Base-by-base conservation (phyloP, 2,113 vertebrate species). In the Nerophis lumbriciformis region DNA sequence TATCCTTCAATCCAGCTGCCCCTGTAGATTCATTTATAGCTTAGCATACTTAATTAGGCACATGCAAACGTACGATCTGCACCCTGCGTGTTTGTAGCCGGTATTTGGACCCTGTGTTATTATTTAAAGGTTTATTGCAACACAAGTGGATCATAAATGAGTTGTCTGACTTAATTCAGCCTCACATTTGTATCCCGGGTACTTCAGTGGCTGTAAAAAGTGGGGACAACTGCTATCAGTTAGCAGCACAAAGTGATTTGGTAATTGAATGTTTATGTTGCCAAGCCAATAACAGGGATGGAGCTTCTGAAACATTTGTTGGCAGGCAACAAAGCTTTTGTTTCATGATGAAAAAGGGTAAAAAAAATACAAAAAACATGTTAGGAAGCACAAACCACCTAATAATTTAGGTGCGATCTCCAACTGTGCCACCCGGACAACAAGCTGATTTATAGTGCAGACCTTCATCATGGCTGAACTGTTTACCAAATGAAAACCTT, bases 1-100 rank as follows among this genome's bases (percentile, higher is more conserved):
- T 78, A 76, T 82, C 69, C 74, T 69, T 81, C 71, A 77, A 66
- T 74, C 71, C 69, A 80, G 68, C 68, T 65, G 52, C 78, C 73
- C 65, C 68, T 55, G 72, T 69, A 52, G 76, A 76, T 71, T 48
- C 65, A 76, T 76, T 79, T 73, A 52, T 28, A 47, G 76, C 48
- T 16, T 65, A 71, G 75, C 83, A 74, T 66, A 71, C 59, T 62
- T 64, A 69, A 70, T 83, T 78, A 83, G 66, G 19, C 54, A 69
- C 60, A 72, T 51, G 56, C 13, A 48, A 68, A 62, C 53, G 52
- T 16, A 63, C 28, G 60, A 55, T 7, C 65, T 44, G 36, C 39
- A 39, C 60, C 59, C 66, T 61, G 45, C 65, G 50, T 70, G 53
- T 59, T 21, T 64, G 15, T 51, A 48, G 45, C 59, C 35, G 15